Percentiles rank a stretch among this genome's conserved stretches.
These are phyloP conservation scores for Cardiocondyla obscurior DNA, from an alignment of 1,140 invertebrate genomes.

Conservation along the genomic window DNA sequence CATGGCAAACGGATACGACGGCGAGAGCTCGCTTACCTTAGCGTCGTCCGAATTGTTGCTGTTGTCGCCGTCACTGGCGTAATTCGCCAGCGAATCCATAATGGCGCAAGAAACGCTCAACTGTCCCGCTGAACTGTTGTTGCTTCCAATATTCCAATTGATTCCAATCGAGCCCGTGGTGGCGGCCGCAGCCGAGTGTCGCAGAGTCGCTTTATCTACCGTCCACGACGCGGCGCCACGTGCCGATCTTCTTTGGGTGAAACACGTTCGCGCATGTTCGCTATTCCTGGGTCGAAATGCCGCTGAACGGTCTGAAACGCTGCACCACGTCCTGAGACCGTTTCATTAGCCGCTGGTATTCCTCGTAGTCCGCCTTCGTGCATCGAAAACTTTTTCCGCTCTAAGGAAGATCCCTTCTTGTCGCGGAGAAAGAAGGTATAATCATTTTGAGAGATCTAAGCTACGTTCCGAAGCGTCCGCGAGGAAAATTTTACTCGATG, in stretches of 20 bases:
- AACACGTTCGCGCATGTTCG: slow-evolving; percentile 32
- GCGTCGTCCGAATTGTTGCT: slow-evolving; percentile 80
- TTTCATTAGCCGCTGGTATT: background rate
- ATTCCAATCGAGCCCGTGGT: too few relatives aligned
- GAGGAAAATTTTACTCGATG: too few relatives aligned
- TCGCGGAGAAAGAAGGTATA: too few relatives aligned
- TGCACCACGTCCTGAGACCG: background rate
- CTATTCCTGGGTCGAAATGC: slow-evolving; percentile 41
- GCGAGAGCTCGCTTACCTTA: slow-evolving; percentile 74
- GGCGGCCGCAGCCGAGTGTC: background rate
- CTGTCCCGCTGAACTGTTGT: background rate
- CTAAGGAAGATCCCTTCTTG: too few relatives aligned
- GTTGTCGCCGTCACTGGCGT: slow-evolving; percentile 82
- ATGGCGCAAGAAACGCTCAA: slow-evolving; percentile 70
- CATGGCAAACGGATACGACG: background rate
- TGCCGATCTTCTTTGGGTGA: slow-evolving; percentile 27
- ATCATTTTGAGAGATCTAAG: too few relatives aligned
- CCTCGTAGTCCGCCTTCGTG: background rate
- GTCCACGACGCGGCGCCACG: background rate
- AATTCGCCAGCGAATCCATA: slow-evolving; percentile 83
- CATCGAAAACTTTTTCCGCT: background rate
- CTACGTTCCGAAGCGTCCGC: too few relatives aligned
- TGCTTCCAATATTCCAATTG: too few relatives aligned
- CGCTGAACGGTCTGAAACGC: background rate
- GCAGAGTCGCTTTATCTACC: background rate